Percentiles rank a stretch among this genome's conserved stretches.
phyloP scores from a whole-genome alignment of 1,140 invertebrate genomes.

The Nephila pilipes region DNA sequence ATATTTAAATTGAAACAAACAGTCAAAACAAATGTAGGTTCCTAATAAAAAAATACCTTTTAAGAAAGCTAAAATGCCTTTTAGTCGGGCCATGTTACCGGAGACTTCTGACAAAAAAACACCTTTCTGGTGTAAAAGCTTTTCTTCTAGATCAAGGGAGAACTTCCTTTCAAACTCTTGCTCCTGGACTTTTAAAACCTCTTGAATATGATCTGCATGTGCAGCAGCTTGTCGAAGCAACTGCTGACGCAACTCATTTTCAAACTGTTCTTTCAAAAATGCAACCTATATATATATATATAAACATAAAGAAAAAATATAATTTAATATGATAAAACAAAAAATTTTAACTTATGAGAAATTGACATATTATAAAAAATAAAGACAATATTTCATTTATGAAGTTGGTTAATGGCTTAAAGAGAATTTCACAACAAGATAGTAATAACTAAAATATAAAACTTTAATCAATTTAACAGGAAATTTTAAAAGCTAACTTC shows the following conservation, averaged over 20 bases:
- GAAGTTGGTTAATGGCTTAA: background rate
- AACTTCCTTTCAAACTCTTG: conserved; percentile 86
- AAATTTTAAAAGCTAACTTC: background rate
- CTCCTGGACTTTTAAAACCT: conserved; percentile 87
- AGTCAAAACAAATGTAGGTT: background rate
- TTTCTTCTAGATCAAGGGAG: conserved; percentile 85
- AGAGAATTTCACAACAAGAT: background rate
- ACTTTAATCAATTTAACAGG: background rate
- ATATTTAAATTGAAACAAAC: too few species aligned
- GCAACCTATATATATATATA: conserved; percentile 79
- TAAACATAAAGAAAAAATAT: too few species aligned
- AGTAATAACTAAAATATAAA: background rate
- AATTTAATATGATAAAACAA: too few species aligned
- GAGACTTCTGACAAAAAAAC: conserved; percentile 89
- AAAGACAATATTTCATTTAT: background rate
- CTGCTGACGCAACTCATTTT: conserved; percentile 88
- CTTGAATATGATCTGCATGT: conserved; percentile 90
- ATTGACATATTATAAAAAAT: background rate
- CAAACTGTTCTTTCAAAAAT: conserved; percentile 85
- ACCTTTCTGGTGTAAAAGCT: conserved; percentile 86
- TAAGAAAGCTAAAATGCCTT: conserved; percentile 93
- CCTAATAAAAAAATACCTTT: conserved; percentile 83
- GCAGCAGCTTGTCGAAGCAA: conserved; percentile 90
- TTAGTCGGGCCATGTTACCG: conserved; percentile 89
- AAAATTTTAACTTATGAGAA: too few species aligned